These are phyloP conservation scores for Naso thynnoides DNA, from an alignment of 2,797 vertebrate genomes.

Conservation along the genomic window DNA sequence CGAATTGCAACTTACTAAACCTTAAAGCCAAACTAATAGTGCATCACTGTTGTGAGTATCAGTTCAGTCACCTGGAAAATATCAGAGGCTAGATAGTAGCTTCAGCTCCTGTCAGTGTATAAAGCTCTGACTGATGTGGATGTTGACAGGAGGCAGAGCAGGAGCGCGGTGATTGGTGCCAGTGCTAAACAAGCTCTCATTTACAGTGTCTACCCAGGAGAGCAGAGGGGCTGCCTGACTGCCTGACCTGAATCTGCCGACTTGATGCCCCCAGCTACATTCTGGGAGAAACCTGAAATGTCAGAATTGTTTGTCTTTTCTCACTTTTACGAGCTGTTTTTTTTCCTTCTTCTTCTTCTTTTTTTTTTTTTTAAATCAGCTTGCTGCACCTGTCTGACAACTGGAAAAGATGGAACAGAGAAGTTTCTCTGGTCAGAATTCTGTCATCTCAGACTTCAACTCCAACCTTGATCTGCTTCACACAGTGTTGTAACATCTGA, in stretches of 20 bases:
- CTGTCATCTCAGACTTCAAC: not conserved
- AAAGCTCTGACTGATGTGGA: conserved; percentile 32
- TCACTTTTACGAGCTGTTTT: conserved; percentile 25
- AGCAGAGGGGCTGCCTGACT: conserved; percentile 12
- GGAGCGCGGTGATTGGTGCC: conserved; percentile 8
- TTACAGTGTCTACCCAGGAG: conserved; percentile 34
- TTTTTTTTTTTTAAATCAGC: conserved; percentile 14
- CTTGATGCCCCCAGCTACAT: conserved; percentile 35
- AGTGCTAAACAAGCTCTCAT: conserved; percentile 27
- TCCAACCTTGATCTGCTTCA: not conserved
- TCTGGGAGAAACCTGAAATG: conserved; percentile 13
- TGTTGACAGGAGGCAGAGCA: conserved; percentile 24
- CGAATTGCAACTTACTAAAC: not conserved
- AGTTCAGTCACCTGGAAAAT: conserved; percentile 7
- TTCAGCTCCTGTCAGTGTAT: not conserved
- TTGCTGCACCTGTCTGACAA: conserved; percentile 17
- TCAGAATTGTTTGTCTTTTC: conserved; percentile 20
- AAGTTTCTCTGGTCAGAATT: not conserved
- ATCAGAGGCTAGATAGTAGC: too few species aligned
- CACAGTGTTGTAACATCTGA: not conserved
- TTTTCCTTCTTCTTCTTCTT: too few species aligned
- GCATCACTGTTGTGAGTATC: conserved; percentile 3
- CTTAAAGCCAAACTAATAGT: not conserved
- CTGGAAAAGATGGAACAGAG: not conserved
- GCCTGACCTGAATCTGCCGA: conserved; percentile 50